phyloP scores from a whole-genome alignment of 2,113 vertebrate species.

The Microcebus lehilahytsara region DNA sequence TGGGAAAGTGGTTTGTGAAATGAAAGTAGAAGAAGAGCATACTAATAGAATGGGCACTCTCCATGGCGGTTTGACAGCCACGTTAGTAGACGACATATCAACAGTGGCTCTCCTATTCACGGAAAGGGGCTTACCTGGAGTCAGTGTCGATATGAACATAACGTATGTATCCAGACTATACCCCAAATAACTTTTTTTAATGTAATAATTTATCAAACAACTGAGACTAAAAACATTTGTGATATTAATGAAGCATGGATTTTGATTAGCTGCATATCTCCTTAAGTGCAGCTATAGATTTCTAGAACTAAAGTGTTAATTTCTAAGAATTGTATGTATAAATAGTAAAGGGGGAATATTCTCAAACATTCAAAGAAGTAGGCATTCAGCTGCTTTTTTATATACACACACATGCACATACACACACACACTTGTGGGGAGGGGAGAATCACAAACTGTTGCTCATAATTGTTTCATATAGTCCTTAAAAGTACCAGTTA shows the following conservation, averaged over 20 bases:
- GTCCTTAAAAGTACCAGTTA: not conserved
- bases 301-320: not conserved
- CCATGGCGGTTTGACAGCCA: conserved; percentile 95
- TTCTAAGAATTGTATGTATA: not conserved
- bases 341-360: not conserved
- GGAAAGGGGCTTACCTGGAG: conserved; percentile 89
- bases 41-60: conserved; percentile 90
- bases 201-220: not conserved
- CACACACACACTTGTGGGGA: not conserved
- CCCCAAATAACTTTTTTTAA: not conserved
- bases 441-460: not conserved
- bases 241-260: not conserved
- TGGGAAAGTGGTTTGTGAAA: conserved; percentile 93
- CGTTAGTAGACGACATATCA: conserved; percentile 92
- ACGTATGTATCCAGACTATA: conserved; percentile 85
- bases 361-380: not conserved
- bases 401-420: too few relatives aligned
- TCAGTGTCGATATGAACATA: conserved; percentile 98
- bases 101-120: conserved; percentile 90
- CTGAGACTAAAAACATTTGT: not conserved
- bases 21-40: conserved; percentile 94
- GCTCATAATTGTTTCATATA: not conserved
- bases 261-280: not conserved
- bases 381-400: not conserved
- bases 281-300: not conserved